Base-by-base conservation (phyloP, 1,140 invertebrate species). In the Seison nebaliae region DNA sequence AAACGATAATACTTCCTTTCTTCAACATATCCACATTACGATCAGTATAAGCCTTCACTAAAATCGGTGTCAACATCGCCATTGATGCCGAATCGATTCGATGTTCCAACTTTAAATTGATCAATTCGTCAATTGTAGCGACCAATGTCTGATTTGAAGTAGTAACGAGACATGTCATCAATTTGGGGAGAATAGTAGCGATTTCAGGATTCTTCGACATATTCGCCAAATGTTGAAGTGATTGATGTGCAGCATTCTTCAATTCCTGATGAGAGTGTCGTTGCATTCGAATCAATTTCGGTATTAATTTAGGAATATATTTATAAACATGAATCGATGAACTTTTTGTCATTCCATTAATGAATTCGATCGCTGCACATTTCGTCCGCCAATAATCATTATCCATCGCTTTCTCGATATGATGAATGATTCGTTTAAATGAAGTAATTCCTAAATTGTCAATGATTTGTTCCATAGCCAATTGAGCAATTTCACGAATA, bases 351-450 rank as follows among this genome's bases (percentile, higher is more conserved):
- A 63, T 58, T 18, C 80, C 76, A 24, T 86, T 34, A 1, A 98
- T 63, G 31, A 98, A 62, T 55, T 96, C 84, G 23, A 94, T 80
- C 1, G 83, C 88, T 16, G 78, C 77, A 74, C 51, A 23, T 63
- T 98, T 96, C 1, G 88, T 96, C 51, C 91, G 64, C 91, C 91
- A 98, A 1, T 81, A 84, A 62, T 96, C 86, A 55, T 93, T 79
- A 45, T 74, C 72, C 23, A 96, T 60, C 33, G 96, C 65, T 48
- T 81, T 76, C 1, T 71, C 71, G 33, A 94, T 61, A n/a, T n/a
- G n/a, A n/a, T n/a, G n/a, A n/a, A n/a, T n/a, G 30, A 96, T 77
- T 3, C 96, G 65, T 60, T 94, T 94, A 5, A 94, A 86, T 28
- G 88, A 88, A 62, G 91, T 81, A 39, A 76, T 78, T 26, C 76